Base-by-base conservation (phyloP, 2,113 vertebrate species). In the Lates calcarifer region DNA sequence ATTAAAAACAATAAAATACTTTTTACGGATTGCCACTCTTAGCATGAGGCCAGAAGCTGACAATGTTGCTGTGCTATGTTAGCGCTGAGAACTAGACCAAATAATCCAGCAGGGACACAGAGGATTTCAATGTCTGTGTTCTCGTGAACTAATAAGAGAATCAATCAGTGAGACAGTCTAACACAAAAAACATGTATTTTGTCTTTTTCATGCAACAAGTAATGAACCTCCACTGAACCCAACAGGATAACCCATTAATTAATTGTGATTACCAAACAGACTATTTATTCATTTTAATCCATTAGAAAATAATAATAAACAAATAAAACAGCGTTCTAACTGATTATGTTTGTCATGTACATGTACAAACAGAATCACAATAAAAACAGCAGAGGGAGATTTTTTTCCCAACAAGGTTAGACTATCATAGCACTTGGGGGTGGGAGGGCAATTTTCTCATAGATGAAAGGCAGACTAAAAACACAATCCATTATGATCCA, bases 401-500 rank as follows among this genome's bases (percentile, higher is more conserved):
- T 63, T 39, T 74, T n/a, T n/a, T n/a, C n/a, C n/a, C 10, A 17
- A 53, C 20, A 62, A 49, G 45, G 81, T 75, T 72, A 68, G 45
- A 9, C 33, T n/a, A 53, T 64, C 26, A n/a, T 29, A 4, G 45
- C 33, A 17, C 3, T n/a, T n/a, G n/a, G 63, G 49, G 60, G 51
- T 65, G 41, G 64, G 68, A 37, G 39, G 79, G 62, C 65, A 83
- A 56, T 85, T 86, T 83, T 81, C 83, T 78, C 39, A 56, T 43
- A 85, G 83, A 91, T 92, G 84, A 93, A 92, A 89, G 88, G 82
- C 66, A 72, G 57, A 57, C 79, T 90, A 81, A 86, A 91, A 90
- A 91, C 79, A 87, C 82, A 74, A 89, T 87, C 88, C 89, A 93
- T 93, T 92, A 93, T 60, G 74, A 70, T 92, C 91, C 93, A 94